Evolutionary conservation across 92 coral and sea anemone genomes (phyloP).

Genomic region (Isaurus tuberculatus): DNA sequence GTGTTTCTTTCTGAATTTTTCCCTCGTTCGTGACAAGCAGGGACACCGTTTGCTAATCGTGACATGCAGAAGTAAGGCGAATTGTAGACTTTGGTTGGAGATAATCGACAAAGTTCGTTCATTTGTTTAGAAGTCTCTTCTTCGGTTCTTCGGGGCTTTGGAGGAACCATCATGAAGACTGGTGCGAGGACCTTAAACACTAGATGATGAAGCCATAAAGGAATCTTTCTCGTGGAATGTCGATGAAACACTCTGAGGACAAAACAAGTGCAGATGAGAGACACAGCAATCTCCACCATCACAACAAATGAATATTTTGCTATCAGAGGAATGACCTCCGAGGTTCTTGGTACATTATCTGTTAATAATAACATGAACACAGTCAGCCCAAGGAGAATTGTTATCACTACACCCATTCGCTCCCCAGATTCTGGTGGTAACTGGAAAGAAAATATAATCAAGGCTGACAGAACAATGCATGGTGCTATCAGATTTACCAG

Average conservation of each 20-base stretch:
- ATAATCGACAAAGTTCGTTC: constrained; percentile 51
- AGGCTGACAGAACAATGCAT: constrained; percentile 83
- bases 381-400: constrained; percentile 88
- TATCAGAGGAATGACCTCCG: constrained; percentile 92
- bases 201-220: constrained; percentile 83
- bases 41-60: constrained; percentile 52
- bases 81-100: constrained; percentile 33
- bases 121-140: constrained; percentile 55
- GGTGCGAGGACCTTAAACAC: constrained; percentile 92
- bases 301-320: constrained; percentile 95
- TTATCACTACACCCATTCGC: constrained; percentile 93
- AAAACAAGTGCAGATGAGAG: constrained; percentile 85
- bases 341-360: constrained; percentile 96
- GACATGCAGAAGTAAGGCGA: constrained; percentile 61
- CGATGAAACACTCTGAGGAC: constrained; percentile 84
- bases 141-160: constrained; percentile 64
- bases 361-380: constrained; percentile 95
- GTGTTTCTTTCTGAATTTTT: constrained; percentile 23
- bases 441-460: constrained; percentile 91
- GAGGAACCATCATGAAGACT: constrained; percentile 82
- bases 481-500: constrained; percentile 92
- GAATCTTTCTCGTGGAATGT: constrained; percentile 88
- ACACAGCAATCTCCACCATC: constrained; percentile 79
- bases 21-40: constrained; percentile 46
- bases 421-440: constrained; percentile 99